Conservation (phyloP, 1,140 invertebrate species). For the Zophobas atratus region DNA sequence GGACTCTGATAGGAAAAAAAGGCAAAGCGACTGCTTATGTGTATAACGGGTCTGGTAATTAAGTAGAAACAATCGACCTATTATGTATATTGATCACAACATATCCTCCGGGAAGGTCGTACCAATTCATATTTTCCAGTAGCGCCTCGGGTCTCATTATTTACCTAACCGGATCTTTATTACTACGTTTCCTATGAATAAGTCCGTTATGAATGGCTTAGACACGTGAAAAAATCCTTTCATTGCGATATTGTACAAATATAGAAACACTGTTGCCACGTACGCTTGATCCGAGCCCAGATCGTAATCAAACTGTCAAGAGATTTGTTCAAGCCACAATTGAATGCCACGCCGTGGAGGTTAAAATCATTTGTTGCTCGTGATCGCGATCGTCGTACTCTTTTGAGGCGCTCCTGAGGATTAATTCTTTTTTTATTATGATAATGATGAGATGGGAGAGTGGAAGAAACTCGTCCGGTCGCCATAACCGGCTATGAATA, state of each 20-base stretch:
- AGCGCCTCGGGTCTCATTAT: conserved; percentile 27
- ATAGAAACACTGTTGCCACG: background rate
- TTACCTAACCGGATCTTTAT: conserved; percentile 43
- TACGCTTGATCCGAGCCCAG: conserved; percentile 5
- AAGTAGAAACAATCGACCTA: conserved; percentile 29
- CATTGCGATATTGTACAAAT: background rate
- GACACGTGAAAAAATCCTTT: conserved; percentile 4
- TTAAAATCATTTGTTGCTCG: conserved; percentile 53
- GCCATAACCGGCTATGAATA: conserved; percentile 25
- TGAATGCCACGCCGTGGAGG: conserved; percentile 50
- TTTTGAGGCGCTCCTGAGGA: background rate
- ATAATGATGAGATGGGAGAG: background rate
- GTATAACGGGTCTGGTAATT: conserved; percentile 18
- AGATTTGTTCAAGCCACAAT: conserved; percentile 43
- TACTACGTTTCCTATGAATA: conserved; percentile 21
- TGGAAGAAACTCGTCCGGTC: conserved; percentile 3
- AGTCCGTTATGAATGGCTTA: conserved; percentile 18
- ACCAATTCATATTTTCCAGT: conserved; percentile 5
- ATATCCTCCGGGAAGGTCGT: conserved; percentile 26
- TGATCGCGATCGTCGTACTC: conserved; percentile 43
- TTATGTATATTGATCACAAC: conserved; percentile 12
- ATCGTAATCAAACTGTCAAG: conserved; percentile 50
- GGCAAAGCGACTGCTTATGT: background rate
- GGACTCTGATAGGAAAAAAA: background rate
- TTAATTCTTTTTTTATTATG: conserved; percentile 21